Evolutionary conservation across 2,113 vertebrate genomes (phyloP), one percentile per base, ranked within the genome.

Genomic region (Halichoerus grypus): DNA sequence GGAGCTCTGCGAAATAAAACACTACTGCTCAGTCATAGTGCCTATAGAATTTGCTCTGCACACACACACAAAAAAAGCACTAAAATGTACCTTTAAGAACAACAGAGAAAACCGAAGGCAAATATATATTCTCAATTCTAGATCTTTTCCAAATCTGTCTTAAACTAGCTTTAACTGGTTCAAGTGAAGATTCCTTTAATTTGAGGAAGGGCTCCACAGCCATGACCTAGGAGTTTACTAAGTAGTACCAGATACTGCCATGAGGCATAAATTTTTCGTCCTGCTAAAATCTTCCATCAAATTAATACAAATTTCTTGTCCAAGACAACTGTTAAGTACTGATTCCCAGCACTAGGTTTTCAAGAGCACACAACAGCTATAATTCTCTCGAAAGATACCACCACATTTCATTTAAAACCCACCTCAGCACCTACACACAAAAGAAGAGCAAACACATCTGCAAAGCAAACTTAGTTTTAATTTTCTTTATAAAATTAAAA

Each of bases 401-500:
- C 22, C 63, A 67, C 89, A 88, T 53, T 92, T 57, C 88, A 74
- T 65, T 91, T 86, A 79, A 85, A 97, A 95, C 15, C 84, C 10
- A 80, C 42, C 36, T 49, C 0, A 53, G 11, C 55, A 55, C 22
- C 31, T 79, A 55, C 9, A n/a, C 49, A 63, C 15, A 61, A 74
- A 88, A 91, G 36, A 53, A 86, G 46, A 46, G 46, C 19, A 83
- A 28, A 69, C 21, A 72, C 0, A 57, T 1, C 31, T 11, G 10
- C 36, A 84, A 94, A 53, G 24, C n/a, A 82, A 87, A 81, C 24
- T 85, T 24, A 61, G 15, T 80, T 93, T 82, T 53, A 33, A 65
- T 81, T 85, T 86, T 95, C 26, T 51, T 80, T 42, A 26, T 65
- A 87, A 94, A 97, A 69, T 79, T 59, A 63, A 80, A 94, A 85